Percentiles rank a stretch among this genome's conserved stretches.
Evolutionary conservation across 2,113 vertebrate genomes (phyloP).

Genomic region (Nicator chloris): DNA sequence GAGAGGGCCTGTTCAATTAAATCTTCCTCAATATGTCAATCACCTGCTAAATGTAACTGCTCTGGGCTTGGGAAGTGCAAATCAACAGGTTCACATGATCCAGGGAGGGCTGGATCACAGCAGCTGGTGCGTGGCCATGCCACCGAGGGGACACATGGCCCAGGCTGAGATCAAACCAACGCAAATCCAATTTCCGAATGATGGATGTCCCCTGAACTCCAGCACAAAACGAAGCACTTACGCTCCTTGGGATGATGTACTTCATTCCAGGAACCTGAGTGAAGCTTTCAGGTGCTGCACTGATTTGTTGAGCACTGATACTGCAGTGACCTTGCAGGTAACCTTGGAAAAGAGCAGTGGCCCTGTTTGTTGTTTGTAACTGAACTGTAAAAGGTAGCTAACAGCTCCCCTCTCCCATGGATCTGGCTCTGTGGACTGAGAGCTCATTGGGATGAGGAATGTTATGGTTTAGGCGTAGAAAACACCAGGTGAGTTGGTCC

Average conservation of each 20-base stretch:
- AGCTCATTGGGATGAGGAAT: neutral
- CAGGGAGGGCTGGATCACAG: neutral
- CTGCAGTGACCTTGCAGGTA: neutral
- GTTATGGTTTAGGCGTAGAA: neutral
- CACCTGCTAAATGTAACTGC: neutral
- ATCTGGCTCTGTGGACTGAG: neutral
- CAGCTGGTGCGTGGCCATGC: rapidly evolving
- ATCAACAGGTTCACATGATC: neutral
- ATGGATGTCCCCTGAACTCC: neutral
- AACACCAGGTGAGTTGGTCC: neutral
- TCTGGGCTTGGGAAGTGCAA: neutral
- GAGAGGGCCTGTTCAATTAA: neutral
- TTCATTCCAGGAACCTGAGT: neutral
- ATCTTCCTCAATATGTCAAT: neutral
- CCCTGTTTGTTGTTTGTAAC: neutral
- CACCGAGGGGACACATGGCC: rapidly evolving
- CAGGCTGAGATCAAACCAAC: neutral
- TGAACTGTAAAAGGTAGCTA: neutral
- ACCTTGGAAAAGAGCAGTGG: neutral
- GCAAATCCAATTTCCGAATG: neutral
- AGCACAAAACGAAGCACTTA: neutral
- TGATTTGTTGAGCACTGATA: neutral
- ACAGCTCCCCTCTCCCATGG: neutral
- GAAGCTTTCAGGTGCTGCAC: neutral
- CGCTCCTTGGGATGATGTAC: neutral